Percentiles rank a stretch among this genome's conserved stretches.
Conservation (phyloP, 2,888 invertebrate species). For the Aphodius granarius region DNA sequence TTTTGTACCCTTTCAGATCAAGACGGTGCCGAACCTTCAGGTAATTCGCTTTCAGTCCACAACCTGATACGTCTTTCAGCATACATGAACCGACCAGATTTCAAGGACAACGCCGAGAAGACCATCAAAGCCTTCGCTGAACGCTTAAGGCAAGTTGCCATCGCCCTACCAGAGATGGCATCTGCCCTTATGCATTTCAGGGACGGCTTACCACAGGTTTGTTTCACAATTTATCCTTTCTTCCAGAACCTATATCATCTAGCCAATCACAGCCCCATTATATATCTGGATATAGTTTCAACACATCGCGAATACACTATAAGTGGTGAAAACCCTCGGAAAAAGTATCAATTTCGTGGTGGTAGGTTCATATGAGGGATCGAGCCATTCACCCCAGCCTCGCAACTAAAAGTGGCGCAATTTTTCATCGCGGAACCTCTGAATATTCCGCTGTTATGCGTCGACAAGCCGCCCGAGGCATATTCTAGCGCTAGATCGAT, state of each 20-base stretch:
- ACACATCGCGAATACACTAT: too few species aligned
- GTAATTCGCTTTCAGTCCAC: conserved; percentile 84
- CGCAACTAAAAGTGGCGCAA: not conserved
- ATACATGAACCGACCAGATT: conserved; percentile 66
- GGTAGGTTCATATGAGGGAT: not conserved
- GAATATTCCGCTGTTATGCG: not conserved
- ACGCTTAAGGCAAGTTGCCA: conserved; percentile 65
- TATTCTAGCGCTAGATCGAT: not conserved
- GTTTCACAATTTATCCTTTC: conserved; percentile 21
- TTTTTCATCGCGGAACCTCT: not conserved
- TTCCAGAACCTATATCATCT: not conserved
- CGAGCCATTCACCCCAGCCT: not conserved
- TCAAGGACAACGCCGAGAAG: conserved; percentile 59
- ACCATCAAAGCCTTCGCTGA: conserved; percentile 65
- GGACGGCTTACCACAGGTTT: conserved; percentile 74
- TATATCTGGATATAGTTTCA: too few species aligned
- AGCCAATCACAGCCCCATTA: not conserved
- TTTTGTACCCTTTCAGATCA: conserved; percentile 66
- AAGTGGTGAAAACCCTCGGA: too few species aligned
- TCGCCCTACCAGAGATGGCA: conserved; percentile 76
- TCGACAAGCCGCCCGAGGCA: not conserved
- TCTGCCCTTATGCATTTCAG: conserved; percentile 71
- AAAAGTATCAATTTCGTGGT: not conserved
- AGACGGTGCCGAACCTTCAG: conserved; percentile 93
- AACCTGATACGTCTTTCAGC: conserved; percentile 78